phyloP scores from a whole-genome alignment of 2,113 vertebrate genomes.

The Cinclus mexicanus region DNA sequence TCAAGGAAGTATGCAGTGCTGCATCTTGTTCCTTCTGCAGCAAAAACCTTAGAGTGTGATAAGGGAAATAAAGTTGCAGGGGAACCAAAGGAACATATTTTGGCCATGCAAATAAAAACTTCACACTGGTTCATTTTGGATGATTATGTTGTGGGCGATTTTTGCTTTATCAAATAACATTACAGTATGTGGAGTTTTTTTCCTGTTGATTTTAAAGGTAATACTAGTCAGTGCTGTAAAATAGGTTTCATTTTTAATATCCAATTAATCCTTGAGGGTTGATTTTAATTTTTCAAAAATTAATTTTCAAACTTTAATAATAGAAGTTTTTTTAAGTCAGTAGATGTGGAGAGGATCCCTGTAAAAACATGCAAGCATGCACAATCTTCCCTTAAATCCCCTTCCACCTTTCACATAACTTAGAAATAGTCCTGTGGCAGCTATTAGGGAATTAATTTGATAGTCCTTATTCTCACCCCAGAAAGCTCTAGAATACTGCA shows the following conservation, averaged over 20 bases:
- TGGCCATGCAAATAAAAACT: constrained; percentile 84
- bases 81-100: constrained; percentile 61
- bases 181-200: constrained; percentile 45
- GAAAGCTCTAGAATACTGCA: neutral
- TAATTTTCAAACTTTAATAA: constrained; percentile 58
- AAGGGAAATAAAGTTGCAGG: constrained; percentile 59
- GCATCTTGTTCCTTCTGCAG: constrained; percentile 70
- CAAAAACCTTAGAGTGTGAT: constrained; percentile 32
- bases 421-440: constrained; percentile 46
- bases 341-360: constrained; percentile 45
- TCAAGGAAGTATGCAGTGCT: constrained; percentile 58
- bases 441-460: constrained; percentile 4
- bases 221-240: constrained; percentile 67
- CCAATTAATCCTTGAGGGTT: constrained; percentile 63
- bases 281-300: constrained; percentile 70
- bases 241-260: constrained; percentile 74
- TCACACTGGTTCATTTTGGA: constrained; percentile 60
- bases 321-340: constrained; percentile 36
- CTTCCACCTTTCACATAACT: constrained; percentile 33
- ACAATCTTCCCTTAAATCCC: constrained; percentile 41
- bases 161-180: constrained; percentile 63
- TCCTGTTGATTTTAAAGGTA: constrained; percentile 72
- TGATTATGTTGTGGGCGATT: constrained; percentile 66
- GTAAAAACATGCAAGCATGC: constrained; percentile 62
- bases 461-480: neutral